Evolutionary conservation across 2,888 invertebrate species (phyloP).

Genomic region (Pardosa pseudoannulata): DNA sequence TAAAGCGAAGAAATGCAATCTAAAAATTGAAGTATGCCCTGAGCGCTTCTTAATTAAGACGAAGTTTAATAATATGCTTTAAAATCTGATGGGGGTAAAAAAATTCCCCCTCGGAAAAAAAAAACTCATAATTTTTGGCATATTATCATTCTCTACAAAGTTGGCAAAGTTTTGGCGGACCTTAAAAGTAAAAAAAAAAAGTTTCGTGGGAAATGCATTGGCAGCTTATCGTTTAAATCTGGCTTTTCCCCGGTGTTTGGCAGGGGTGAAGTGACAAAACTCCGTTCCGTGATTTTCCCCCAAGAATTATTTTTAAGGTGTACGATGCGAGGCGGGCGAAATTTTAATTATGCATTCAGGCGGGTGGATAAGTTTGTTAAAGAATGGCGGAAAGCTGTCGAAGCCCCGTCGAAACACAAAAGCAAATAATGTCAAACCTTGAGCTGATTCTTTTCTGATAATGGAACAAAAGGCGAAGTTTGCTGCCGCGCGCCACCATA

Average conservation of each 20-base stretch:
- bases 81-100: too few relatives aligned
- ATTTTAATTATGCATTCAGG: constrained; percentile 64
- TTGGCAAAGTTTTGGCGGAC: not conserved
- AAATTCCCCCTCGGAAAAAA: not conserved
- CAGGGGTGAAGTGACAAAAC: constrained; percentile 26
- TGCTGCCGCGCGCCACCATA: constrained; percentile 25
- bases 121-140: not conserved
- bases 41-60: too few relatives aligned
- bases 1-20: too few relatives aligned
- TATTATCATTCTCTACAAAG: not conserved
- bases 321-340: not conserved
- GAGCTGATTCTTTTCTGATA: constrained; percentile 58
- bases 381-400: constrained; percentile 39
- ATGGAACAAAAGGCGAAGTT: constrained; percentile 60
- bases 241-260: not conserved
- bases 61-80: too few relatives aligned
- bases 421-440: constrained; percentile 65
- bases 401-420: constrained; percentile 53
- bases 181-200: not conserved
- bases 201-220: not conserved
- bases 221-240: constrained; percentile 17
- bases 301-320: constrained; percentile 19
- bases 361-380: constrained; percentile 41
- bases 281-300: constrained; percentile 5
- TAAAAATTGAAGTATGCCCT: too few relatives aligned